Evolutionary conservation across 2,797 vertebrate genomes (phyloP), one percentile per base, ranked within the genome.

Genomic region (Poecile montanus): DNA sequence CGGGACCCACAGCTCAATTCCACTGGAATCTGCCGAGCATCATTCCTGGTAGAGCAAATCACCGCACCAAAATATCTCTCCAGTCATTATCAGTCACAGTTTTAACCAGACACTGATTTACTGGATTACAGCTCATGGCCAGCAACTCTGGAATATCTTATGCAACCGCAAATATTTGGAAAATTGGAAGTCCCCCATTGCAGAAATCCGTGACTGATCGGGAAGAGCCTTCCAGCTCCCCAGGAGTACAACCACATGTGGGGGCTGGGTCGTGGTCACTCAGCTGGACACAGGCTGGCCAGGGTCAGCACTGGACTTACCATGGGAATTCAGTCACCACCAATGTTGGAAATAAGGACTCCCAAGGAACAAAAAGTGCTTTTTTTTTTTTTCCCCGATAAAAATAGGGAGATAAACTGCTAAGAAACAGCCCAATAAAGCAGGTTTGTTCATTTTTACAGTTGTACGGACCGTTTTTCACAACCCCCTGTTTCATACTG

Each of bases 331-430:
- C 3, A 3, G 32, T 30, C 44, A 16, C 20, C 18, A 2, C 12
- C 0, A 0, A 3, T 3, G 7, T 0, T 26, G 38, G 79, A 89
- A 95, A 89, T 23, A 74, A 93, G 57, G 47, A 86, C 47, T 45
- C 20, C 20, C 0, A 8, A 40, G 9, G 30, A 22, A 58, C 88
- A 48, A 29, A 50, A 13, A 8, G 10, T 11, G 4, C 4, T 45
- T 45, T 19, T 45, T 21, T 10, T 45, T 45, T 42, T 42, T 42
- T 7, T 5, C 16, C 42, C 15, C 42, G 95, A 93, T 94, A 90
- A 94, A 96, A 94, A 93, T 36, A 61, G 21, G 5, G 57, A 85
- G 18, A 85, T 63, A 91, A 92, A 89, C 68, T 85, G 86, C 72
- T 65, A 92, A 91, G 85, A 65, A 80, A 88, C 12, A 78, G 58